These are phyloP conservation scores for Mellilla xanthometata DNA, from an alignment of 2,888 invertebrate species.

Conservation along the genomic window DNA sequence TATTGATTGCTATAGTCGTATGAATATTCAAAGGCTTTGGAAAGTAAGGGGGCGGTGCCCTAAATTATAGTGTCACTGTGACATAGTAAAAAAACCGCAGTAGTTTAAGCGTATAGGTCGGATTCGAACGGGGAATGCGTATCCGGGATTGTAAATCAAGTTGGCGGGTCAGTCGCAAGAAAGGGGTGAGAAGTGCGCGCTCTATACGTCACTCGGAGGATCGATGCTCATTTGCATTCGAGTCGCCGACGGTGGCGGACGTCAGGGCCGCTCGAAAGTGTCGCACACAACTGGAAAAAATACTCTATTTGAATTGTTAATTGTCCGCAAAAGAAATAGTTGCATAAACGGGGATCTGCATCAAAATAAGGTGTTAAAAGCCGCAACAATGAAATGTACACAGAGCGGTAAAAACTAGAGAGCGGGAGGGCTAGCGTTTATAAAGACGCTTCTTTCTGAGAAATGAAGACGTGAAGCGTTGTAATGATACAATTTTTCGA, in stretches of 20 bases:
- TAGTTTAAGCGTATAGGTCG: constrained; percentile 68
- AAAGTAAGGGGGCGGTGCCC: constrained; percentile 77
- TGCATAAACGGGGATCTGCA: constrained; percentile 65
- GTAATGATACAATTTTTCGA: constrained; percentile 56
- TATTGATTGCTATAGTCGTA: constrained; percentile 80
- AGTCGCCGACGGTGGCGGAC: constrained; percentile 68
- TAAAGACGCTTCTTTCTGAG: constrained; percentile 33
- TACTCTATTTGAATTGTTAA: constrained; percentile 77
- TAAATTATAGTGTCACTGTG: constrained; percentile 80
- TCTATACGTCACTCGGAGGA: constrained; percentile 71
- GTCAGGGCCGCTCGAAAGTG: constrained; percentile 77
- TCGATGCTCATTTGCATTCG: constrained; percentile 80
- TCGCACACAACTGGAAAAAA: constrained; percentile 68
- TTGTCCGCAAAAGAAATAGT: constrained; percentile 71
- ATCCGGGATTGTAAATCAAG: constrained; percentile 78
- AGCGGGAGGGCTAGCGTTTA: constrained; percentile 23
- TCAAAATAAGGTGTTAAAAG: constrained; percentile 69
- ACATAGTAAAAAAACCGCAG: constrained; percentile 73
- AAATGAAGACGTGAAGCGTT: constrained; percentile 44
- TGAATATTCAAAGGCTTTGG: constrained; percentile 80
- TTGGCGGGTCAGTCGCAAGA: constrained; percentile 77
- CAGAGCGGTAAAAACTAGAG: constrained; percentile 16
- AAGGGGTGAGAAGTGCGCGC: constrained; percentile 78
- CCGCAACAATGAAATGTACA: constrained; percentile 57
- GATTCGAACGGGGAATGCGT: constrained; percentile 67